A percentile compares a stretch with the other conserved stretches of the same genome.
phyloP scores from a whole-genome alignment of 2,113 vertebrate species.

The Nibea albiflora region DNA sequence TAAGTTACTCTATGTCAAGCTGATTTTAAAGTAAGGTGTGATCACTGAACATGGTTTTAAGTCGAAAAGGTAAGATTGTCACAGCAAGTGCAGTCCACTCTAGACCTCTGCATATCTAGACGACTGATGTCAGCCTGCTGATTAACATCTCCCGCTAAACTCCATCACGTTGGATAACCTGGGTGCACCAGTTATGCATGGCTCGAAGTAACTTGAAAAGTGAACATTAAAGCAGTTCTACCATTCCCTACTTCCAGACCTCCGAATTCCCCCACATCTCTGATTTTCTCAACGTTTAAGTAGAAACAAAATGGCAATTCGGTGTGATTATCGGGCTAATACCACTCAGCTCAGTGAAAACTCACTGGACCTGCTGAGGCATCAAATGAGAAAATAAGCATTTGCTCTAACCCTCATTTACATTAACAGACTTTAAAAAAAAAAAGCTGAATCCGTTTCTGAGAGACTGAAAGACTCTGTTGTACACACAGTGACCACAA shows the following conservation, averaged over 20 bases:
- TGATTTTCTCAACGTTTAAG: background rate
- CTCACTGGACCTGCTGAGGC: slow-evolving; percentile 45
- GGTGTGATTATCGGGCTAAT: slow-evolving; percentile 40
- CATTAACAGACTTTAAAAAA: too few relatives aligned
- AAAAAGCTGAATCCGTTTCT: background rate
- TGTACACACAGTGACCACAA: background rate
- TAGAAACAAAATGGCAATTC: slow-evolving; percentile 35
- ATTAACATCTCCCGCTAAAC: slow-evolving; percentile 14
- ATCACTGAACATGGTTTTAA: background rate
- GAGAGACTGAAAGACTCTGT: too few relatives aligned
- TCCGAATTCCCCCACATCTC: background rate
- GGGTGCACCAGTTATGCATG: background rate
- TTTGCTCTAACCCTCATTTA: slow-evolving; percentile 47
- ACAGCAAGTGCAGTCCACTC: background rate
- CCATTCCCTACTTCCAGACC: background rate
- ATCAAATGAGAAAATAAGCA: slow-evolving; percentile 66
- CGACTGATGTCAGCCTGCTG: background rate
- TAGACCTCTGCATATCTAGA: background rate
- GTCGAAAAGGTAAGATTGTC: background rate
- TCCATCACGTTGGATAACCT: background rate
- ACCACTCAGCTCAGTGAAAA: slow-evolving; percentile 26
- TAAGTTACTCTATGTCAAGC: slow-evolving; percentile 57
- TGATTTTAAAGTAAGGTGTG: background rate
- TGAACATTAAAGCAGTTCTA: background rate
- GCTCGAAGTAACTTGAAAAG: background rate